A percentile compares a stretch with the other conserved stretches of the same genome.
These are phyloP conservation scores for Trachelus tabidus DNA, from an alignment of 2,888 invertebrate species.

Conservation along the genomic window DNA sequence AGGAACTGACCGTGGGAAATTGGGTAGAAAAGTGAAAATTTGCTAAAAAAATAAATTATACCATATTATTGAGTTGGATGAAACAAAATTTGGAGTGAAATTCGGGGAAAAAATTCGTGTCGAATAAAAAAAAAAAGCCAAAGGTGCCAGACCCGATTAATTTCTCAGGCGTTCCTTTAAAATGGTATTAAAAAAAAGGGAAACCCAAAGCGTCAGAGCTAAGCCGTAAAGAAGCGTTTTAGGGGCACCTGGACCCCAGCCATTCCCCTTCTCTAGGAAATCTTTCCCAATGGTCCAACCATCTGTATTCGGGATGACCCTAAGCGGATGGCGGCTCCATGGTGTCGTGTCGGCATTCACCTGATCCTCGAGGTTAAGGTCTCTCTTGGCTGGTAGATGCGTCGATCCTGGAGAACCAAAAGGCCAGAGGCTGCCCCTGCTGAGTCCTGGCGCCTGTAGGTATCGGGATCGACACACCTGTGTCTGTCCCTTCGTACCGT, in stretches of 20 bases:
- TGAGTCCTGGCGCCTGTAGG: slow-evolving; percentile 48
- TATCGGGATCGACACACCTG: slow-evolving; percentile 42
- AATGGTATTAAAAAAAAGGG: background rate
- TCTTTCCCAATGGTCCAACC: background rate
- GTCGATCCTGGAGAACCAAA: slow-evolving; percentile 27
- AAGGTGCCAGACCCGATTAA: slow-evolving; percentile 9
- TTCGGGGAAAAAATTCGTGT: background rate
- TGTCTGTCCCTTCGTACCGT: slow-evolving; percentile 30
- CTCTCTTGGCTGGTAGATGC: slow-evolving; percentile 16
- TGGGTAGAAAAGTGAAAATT: background rate
- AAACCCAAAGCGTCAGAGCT: slow-evolving; percentile 4
- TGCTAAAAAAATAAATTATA: background rate
- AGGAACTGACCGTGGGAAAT: background rate
- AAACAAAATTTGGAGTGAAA: background rate
- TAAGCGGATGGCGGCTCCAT: slow-evolving; percentile 1
- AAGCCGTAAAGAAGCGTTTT: slow-evolving; percentile 7
- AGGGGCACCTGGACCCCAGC: background rate
- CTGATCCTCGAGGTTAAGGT: slow-evolving; percentile 19
- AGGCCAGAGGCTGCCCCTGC: slow-evolving; percentile 41
- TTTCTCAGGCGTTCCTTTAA: background rate
- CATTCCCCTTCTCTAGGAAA: background rate
- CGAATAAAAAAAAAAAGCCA: slow-evolving; percentile 1
- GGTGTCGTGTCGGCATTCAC: slow-evolving; percentile 20
- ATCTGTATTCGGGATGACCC: slow-evolving; percentile 7
- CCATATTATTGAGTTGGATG: too few species aligned